Base-by-base conservation (phyloP, 2,888 invertebrate species). In the Lacanobia oleracea region DNA sequence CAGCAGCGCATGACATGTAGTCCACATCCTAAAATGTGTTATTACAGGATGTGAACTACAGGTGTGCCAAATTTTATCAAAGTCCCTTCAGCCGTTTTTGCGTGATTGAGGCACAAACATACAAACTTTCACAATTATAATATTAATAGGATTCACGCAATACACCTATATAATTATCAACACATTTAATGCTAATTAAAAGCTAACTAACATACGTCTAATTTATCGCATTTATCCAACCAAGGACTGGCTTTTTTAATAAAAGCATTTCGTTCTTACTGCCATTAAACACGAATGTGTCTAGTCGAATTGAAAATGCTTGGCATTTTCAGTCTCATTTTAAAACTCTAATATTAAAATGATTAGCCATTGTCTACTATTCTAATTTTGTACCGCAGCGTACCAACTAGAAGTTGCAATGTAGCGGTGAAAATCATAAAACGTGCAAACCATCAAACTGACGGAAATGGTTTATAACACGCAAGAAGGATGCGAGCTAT, bases 401-500 rank as follows among this genome's bases (percentile, higher is more conserved):
- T 86, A 83, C 80, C 86, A 82, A 83, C 79, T 82, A 80, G 75
- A 82, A 85, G 86, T 88, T 91, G 91, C 92, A 92, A 86, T 90
- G 89, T 86, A 87, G 87, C 88, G 78, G 88, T 86, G 87, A 86
- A 91, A 89, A 88, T 91, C 91, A 89, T 93, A 93, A 93, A 93
- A 88, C 89, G 91, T 89, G 88, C 88, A 90, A 90, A 91, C 87
- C 89, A 89, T 91, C 91, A 92, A 90, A 87, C 88, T 83, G 85
- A 78, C 82, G 83, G 86, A 88, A 93, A 93, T 92, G 89, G 92
- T 92, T 93, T 92, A 92, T 87, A 89, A 77, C 93, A 94, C 93
- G 93, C 94, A 88, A 90, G 88, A 88, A 91, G 88, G 91, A 93
- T 91, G 89, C 86, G 88, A 88, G 89, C 86, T 83, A 88, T 91